Base-by-base conservation (phyloP, 2,113 vertebrate genomes). In the Zosterops lateralis region DNA sequence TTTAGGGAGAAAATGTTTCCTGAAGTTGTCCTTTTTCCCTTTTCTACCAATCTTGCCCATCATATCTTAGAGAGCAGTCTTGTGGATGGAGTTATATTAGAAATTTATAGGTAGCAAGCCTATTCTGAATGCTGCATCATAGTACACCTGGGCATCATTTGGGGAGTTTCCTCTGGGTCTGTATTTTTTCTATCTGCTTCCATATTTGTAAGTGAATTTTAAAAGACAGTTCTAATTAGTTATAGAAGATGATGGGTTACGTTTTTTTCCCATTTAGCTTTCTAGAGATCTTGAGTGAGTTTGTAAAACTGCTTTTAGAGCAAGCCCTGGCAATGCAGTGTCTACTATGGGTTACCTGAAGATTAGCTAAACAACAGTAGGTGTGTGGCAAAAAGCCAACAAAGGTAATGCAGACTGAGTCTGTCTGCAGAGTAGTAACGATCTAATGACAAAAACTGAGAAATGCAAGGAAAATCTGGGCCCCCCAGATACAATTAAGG, bases 291-390 rank as follows among this genome's bases (percentile, higher is more conserved):
- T 88, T 83, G 53, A 94, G 51, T 0, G 3, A 76, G 38, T 57
- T 72, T 76, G 17, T 45, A 86, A 90, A 96, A 89, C 2, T 79
- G 47, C 29, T 89, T 95, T 87, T 68, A 92, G 60, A 87, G 40
- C 26, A 89, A 94, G 20, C 22, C 51, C 38, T 72, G 58, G 70
- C 57, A 84, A 50, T 56, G 44, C 61, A 53, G 32, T 26, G 18
- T 80, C 82, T 38, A 50, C 6, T 29, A 40, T 3, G 9, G 72
- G 79, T 88, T 78, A 90, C 66, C 58, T 57, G 84, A 84, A 78
- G 11, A 26, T 64, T 73, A 86, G 34, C 57, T 60, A 73, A 90
- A 85, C 45, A 85, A 56, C 45, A 79, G 15, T 17, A 51, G 53
- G 65, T 38, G 60, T 24, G 67, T 89, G 79, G 48, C 62, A 84